phyloP scores from a whole-genome alignment of 2,888 invertebrate species.

The Drosophila colorata region DNA sequence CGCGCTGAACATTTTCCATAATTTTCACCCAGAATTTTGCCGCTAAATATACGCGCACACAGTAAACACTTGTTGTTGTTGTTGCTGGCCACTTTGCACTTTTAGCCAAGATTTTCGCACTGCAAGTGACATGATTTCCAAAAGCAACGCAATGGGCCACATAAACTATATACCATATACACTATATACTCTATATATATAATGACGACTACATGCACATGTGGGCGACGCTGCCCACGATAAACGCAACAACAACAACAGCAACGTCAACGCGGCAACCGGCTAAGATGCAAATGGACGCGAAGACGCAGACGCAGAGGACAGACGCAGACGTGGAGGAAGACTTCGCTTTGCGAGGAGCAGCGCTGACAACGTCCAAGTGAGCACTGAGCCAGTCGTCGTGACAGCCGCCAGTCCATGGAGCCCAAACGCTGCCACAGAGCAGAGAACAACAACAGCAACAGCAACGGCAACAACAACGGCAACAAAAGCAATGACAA shows the following conservation, averaged over 20 bases:
- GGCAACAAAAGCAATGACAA: slow-evolving; percentile 4
- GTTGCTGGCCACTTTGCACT: slow-evolving; percentile 42
- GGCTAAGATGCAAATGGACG: slow-evolving; percentile 52
- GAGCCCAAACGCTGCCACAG: slow-evolving; percentile 55
- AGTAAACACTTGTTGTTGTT: slow-evolving; percentile 27
- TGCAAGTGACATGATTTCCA: slow-evolving; percentile 79
- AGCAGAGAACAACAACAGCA: slow-evolving; percentile 29
- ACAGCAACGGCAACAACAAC: slow-evolving; percentile 1
- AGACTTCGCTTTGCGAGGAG: slow-evolving; percentile 48
- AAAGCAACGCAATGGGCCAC: slow-evolving; percentile 70
- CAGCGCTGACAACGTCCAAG: slow-evolving; percentile 67
- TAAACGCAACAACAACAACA: slow-evolving; percentile 8
- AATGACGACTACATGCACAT: slow-evolving; percentile 22
- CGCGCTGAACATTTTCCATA: slow-evolving; percentile 47
- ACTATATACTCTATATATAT: slow-evolving; percentile 14
- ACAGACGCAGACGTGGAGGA: slow-evolving; percentile 11
- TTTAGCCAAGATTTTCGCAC: slow-evolving; percentile 60
- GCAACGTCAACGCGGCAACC: too few species aligned
- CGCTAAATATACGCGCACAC: slow-evolving; percentile 25
- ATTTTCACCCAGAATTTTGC: slow-evolving; percentile 29
- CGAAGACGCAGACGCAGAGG: slow-evolving; percentile 16
- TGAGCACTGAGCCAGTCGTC: slow-evolving; percentile 73
- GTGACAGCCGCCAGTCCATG: slow-evolving; percentile 74
- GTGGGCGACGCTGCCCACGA: slow-evolving; percentile 50
- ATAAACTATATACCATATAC: slow-evolving; percentile 35